Evolutionary conservation across 2,113 vertebrate genomes (phyloP).

Genomic region (Ailurus styani): DNA sequence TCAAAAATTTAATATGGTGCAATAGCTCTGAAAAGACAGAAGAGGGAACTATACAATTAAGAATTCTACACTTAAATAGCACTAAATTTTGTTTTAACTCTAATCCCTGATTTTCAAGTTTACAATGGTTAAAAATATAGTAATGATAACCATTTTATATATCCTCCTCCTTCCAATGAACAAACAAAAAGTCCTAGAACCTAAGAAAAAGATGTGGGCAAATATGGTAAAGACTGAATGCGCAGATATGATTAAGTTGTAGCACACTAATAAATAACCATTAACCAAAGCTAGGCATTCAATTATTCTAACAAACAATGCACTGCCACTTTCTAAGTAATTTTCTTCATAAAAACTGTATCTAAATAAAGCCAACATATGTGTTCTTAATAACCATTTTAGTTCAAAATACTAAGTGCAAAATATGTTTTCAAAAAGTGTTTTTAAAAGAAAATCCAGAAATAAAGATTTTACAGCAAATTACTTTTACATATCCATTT

Average conservation of each 20-base stretch:
- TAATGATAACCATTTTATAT: not conserved
- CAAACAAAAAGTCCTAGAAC: not conserved
- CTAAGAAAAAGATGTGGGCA: conserved; percentile 3
- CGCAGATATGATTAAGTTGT: not conserved
- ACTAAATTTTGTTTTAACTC: conserved; percentile 27
- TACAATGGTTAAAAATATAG: conserved; percentile 18
- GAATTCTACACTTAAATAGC: conserved; percentile 40
- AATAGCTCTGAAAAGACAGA: conserved; percentile 53
- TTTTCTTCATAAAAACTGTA: not conserved
- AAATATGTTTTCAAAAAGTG: not conserved
- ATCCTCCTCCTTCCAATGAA: not conserved
- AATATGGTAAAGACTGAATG: not conserved
- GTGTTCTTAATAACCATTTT: conserved; percentile 17
- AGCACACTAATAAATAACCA: not conserved
- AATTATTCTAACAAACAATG: conserved; percentile 6
- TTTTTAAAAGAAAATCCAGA: conserved; percentile 5
- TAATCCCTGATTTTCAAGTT: conserved; percentile 21
- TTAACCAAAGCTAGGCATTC: not conserved
- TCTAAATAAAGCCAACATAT: not conserved
- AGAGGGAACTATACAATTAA: conserved; percentile 67
- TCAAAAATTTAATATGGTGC: conserved; percentile 46
- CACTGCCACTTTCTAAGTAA: conserved; percentile 15
- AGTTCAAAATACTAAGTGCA: not conserved
- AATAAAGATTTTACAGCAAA: not conserved
- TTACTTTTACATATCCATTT: conserved; percentile 3